Evolutionary conservation across 2,888 invertebrate genomes (phyloP).

Genomic region (Drosophila silvestris): DNA sequence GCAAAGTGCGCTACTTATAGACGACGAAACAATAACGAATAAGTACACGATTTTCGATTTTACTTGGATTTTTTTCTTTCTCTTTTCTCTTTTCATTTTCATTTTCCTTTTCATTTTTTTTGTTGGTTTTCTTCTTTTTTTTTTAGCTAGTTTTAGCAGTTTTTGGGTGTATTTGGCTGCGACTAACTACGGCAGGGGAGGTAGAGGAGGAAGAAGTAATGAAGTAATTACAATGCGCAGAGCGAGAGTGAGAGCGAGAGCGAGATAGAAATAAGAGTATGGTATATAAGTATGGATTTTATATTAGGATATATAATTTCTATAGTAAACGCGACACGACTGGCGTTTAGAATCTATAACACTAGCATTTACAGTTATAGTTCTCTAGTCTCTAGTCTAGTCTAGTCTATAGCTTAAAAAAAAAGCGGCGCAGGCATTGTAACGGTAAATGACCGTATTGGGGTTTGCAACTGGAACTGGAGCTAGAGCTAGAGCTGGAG

Average conservation of each 20-base stretch:
- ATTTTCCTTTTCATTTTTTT: not conserved
- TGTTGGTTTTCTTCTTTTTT: not conserved
- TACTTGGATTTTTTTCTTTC: not conserved
- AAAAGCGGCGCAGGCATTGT: conserved; percentile 59
- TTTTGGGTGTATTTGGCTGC: conserved; percentile 28
- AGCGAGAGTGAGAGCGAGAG: conserved; percentile 39
- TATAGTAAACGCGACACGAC: conserved; percentile 40
- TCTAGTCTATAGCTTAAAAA: conserved; percentile 61
- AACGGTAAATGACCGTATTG: conserved; percentile 13
- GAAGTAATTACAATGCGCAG: conserved; percentile 73
- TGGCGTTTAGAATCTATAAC: conserved; percentile 60
- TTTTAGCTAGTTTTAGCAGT: conserved; percentile 53
- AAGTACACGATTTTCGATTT: conserved; percentile 69
- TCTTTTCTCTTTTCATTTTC: not conserved
- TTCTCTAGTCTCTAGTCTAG: conserved; percentile 47
- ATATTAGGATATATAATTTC: conserved; percentile 33
- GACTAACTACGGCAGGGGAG: conserved; percentile 41
- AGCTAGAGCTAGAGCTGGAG: not conserved
- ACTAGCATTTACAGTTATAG: conserved; percentile 51
- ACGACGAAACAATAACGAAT: conserved; percentile 67
- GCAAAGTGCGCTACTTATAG: conserved; percentile 58
- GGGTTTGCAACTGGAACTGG: conserved; percentile 6
- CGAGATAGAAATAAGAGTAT: conserved; percentile 8
- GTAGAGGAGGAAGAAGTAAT: conserved; percentile 37
- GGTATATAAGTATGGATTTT: conserved; percentile 15